These are phyloP conservation scores for Acronicta psi DNA, from an alignment of 2,888 invertebrate genomes.

Conservation along the genomic window DNA sequence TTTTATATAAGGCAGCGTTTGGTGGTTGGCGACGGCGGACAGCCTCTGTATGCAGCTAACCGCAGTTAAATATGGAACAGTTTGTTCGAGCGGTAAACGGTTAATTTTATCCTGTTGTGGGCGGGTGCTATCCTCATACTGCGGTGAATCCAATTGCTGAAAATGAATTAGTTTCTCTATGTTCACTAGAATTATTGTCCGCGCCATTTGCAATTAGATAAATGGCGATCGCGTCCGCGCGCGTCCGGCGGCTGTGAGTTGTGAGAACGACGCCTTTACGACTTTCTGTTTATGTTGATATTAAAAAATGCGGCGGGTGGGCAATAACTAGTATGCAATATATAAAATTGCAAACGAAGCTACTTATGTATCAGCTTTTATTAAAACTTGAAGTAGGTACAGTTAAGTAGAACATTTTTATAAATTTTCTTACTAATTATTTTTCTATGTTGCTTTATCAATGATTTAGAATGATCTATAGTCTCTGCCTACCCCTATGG, in stretches of 20 bases:
- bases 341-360: slow-evolving; percentile 29
- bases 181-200: slow-evolving; percentile 25
- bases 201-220: slow-evolving; percentile 28
- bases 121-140: slow-evolving; percentile 25
- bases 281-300: slow-evolving; percentile 41
- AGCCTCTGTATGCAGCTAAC: slow-evolving; percentile 31
- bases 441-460: too few species aligned
- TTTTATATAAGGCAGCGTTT: slow-evolving; percentile 54
- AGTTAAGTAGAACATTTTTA: not conserved
- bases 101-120: slow-evolving; percentile 46
- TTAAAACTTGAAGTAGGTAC: not conserved
- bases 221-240: slow-evolving; percentile 29
- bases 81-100: slow-evolving; percentile 39
- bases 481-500: too few species aligned
- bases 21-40: slow-evolving; percentile 12
- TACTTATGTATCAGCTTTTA: slow-evolving; percentile 16
- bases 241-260: slow-evolving; percentile 7
- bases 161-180: slow-evolving; percentile 44
- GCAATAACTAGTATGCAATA: slow-evolving; percentile 34
- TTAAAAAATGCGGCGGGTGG: slow-evolving; percentile 33
- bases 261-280: slow-evolving; percentile 29
- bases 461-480: too few species aligned
- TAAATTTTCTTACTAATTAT: too few species aligned
- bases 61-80: slow-evolving; percentile 53
- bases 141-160: slow-evolving; percentile 36